Evolutionary conservation across 1,140 invertebrate species (phyloP).

Genomic region (Cotesia chilonis): DNA sequence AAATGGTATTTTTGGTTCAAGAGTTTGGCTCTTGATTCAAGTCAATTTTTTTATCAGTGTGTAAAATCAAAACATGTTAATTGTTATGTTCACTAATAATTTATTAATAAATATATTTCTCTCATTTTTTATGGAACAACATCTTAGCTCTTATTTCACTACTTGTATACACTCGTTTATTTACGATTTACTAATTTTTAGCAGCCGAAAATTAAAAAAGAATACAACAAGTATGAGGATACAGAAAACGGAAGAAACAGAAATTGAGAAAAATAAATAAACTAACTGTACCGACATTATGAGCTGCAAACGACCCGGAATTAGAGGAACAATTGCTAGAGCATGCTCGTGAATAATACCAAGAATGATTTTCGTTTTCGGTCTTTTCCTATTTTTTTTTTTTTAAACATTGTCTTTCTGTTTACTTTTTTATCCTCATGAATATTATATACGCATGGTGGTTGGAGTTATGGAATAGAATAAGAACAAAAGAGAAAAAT

Average conservation of each 20-base stretch:
- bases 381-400: not conserved
- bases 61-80: no score
- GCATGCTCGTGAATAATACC: conserved; percentile 33
- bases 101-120: no score
- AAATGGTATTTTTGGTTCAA: no score
- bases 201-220: no score
- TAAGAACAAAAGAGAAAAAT: no score
- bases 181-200: no score
- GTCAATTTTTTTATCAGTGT: no score
- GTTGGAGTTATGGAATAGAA: not conserved
- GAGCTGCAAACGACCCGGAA: conserved; percentile 21
- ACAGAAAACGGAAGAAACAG: not conserved
- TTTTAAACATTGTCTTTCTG: not conserved
- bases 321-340: conserved; percentile 17
- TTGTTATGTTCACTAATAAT: no score
- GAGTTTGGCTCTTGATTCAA: no score
- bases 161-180: no score
- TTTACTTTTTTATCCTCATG: conserved; percentile 18
- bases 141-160: no score
- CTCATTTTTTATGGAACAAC: no score
- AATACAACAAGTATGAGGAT: not conserved
- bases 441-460: not conserved
- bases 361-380: conserved; percentile 26
- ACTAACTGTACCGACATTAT: conserved; percentile 17
- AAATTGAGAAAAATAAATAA: conserved; percentile 8